A percentile compares a stretch with the other conserved stretches of the same genome.
Evolutionary conservation across 2,797 vertebrate genomes (phyloP).

Genomic region (Phylloscopus collybita): DNA sequence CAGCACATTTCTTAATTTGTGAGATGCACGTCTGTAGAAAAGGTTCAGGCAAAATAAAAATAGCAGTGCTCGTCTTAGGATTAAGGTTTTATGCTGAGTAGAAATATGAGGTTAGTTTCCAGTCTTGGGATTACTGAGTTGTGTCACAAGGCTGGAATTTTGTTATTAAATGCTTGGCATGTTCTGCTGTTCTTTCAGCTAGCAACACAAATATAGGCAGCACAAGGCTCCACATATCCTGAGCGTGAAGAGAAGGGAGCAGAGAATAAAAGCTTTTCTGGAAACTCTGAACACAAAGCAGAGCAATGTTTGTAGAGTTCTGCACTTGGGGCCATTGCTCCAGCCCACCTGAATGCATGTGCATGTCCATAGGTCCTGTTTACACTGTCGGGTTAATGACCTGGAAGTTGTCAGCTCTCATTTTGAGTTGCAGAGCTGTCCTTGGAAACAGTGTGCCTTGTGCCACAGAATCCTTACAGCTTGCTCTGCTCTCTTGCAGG

Average conservation of each 20-base stretch:
- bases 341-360: not conserved
- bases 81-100: conserved; percentile 14
- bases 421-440: not conserved
- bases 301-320: not conserved
- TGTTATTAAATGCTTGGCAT: conserved; percentile 60
- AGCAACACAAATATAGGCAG: conserved; percentile 28
- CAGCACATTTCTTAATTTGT: not conserved
- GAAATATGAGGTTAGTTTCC: conserved; percentile 34
- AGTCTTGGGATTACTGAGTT: conserved; percentile 33
- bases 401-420: not conserved
- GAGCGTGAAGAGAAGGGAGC: not conserved
- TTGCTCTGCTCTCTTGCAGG: not conserved
- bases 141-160: conserved; percentile 69
- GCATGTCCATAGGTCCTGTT: not conserved
- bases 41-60: not conserved
- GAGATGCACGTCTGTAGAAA: not conserved
- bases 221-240: conserved; percentile 8
- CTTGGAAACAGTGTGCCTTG: not conserved
- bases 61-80: not conserved
- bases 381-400: not conserved
- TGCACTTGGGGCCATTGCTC: not conserved
- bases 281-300: not conserved
- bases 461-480: not conserved
- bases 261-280: not conserved
- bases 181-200: conserved; percentile 53